These are phyloP conservation scores for Caenorhabditis inopinata DNA, from an alignment of 1,140 invertebrate species.

Conservation along the genomic window DNA sequence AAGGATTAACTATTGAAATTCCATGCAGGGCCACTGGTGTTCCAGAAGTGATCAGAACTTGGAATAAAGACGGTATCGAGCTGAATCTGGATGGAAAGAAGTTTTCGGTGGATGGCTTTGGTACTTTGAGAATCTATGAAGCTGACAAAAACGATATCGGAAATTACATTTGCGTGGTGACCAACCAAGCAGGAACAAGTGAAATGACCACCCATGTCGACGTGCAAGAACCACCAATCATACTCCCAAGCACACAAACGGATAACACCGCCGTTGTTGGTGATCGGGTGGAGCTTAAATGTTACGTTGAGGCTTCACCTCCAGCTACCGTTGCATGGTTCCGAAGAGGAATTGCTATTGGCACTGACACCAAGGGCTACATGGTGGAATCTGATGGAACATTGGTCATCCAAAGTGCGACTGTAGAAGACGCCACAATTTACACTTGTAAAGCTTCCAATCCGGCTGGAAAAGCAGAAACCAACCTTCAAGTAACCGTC, in stretches of 20 bases:
- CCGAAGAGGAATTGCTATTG: conserved; percentile 40
- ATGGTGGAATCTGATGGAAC: conserved; percentile 45
- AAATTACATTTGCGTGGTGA: conserved; percentile 78
- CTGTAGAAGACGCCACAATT: conserved; percentile 76
- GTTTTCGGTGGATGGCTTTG: conserved; percentile 35
- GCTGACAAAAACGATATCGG: conserved; percentile 71
- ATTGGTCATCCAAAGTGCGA: conserved; percentile 76
- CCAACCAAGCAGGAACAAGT: conserved; percentile 70
- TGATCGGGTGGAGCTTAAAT: conserved; percentile 40
- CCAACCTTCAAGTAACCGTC: conserved; percentile 70
- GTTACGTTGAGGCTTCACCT: conserved; percentile 47
- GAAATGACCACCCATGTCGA: not conserved
- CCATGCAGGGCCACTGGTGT: conserved; percentile 68
- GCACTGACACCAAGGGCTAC: conserved; percentile 19
- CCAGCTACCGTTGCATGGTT: conserved; percentile 44
- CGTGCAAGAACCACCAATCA: conserved; percentile 48
- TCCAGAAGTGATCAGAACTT: conserved; percentile 67
- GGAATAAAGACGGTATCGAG: conserved; percentile 65
- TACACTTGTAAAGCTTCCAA: conserved; percentile 81
- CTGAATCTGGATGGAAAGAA: conserved; percentile 33
- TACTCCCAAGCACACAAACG: conserved; percentile 42
- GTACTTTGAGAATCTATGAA: conserved; percentile 49
- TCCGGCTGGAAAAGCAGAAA: conserved; percentile 74
- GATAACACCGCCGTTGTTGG: conserved; percentile 48
- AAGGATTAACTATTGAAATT: conserved; percentile 56